phyloP scores from a whole-genome alignment of 1,140 invertebrate genomes.

The Paraescarpia echinospica region DNA sequence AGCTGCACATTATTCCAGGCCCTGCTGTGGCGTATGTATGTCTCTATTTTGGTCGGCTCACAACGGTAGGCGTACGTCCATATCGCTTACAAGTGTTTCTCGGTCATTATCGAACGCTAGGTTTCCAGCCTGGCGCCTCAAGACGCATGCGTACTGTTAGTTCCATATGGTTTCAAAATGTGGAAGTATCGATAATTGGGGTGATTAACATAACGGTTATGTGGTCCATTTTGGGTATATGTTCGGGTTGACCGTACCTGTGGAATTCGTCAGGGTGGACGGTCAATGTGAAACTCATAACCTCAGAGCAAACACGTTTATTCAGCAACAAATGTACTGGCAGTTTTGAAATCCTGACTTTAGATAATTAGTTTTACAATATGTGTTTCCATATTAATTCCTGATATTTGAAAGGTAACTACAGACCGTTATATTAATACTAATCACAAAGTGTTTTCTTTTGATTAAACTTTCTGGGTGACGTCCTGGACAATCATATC shows the following conservation, averaged over 20 bases:
- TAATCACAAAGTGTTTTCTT: no score
- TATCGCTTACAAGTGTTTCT: not conserved
- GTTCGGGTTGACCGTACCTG: not conserved
- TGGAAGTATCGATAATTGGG: not conserved
- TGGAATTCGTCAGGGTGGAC: not conserved
- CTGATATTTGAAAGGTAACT: no score
- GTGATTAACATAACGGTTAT: not conserved
- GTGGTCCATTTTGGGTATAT: not conserved
- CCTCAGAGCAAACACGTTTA: not conserved
- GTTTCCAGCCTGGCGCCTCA: not conserved
- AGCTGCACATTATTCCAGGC: not conserved
- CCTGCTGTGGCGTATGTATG: not conserved
- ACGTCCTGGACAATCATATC: not conserved
- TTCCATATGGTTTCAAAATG: not conserved
- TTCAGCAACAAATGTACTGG: not conserved
- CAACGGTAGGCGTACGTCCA: not conserved
- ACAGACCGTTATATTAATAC: no score
- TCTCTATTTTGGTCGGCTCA: not conserved
- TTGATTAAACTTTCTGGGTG: no score
- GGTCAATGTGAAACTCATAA: not conserved
- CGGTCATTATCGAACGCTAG: not conserved
- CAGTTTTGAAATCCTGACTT: not conserved
- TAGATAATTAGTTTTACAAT: no score
- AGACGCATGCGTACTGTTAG: not conserved
- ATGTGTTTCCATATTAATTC: no score